Percentiles rank a stretch among this genome's conserved stretches.
Conservation (phyloP, 2,113 vertebrate species). For the Antidorcas marsupialis region DNA sequence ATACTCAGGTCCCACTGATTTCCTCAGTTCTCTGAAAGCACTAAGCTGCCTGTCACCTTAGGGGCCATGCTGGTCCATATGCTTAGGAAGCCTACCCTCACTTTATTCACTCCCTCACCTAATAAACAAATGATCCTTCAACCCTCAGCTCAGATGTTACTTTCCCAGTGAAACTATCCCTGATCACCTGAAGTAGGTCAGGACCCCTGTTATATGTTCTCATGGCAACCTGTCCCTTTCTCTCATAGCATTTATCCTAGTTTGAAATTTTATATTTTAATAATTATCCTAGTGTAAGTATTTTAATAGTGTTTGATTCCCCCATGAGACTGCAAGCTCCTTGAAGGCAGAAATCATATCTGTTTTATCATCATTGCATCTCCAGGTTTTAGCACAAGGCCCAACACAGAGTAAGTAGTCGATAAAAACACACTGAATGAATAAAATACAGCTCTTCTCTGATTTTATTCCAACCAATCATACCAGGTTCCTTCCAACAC, state of each 20-base stretch:
- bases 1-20: background rate
- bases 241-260: background rate
- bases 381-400: background rate
- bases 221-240: background rate
- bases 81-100: background rate
- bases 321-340: background rate
- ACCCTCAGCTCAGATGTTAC: background rate
- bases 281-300: background rate
- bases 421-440: background rate
- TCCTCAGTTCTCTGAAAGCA: background rate
- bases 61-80: background rate
- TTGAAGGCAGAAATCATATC: background rate
- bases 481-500: background rate
- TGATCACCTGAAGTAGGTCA: background rate
- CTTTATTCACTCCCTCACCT: background rate
- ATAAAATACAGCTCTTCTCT: background rate
- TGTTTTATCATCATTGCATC: background rate
- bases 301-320: background rate
- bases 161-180: background rate
- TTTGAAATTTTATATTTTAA: conserved; percentile 8
- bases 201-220: background rate
- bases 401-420: background rate
- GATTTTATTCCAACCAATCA: background rate
- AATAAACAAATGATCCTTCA: background rate
- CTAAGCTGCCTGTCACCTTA: background rate